Base-by-base conservation (phyloP, 2,113 vertebrate species). In the Eulemur rufifrons region DNA sequence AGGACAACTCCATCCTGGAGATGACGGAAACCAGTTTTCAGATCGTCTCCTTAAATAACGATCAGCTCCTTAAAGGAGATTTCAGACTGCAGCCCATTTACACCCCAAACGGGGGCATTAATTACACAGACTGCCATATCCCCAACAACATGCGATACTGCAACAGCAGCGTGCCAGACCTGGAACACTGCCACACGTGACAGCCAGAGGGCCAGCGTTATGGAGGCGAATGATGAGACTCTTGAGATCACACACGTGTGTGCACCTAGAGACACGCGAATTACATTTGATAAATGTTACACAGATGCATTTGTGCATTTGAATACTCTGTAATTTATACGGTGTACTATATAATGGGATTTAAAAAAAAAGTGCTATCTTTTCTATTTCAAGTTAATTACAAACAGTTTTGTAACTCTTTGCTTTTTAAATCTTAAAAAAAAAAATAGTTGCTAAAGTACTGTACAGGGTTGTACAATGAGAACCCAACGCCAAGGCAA, bases 1-100 rank as follows among this genome's bases (percentile, higher is more conserved):
- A 99, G 98, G 99, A 99, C 99, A 99, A 99, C 98, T 99, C 99
- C 98, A 99, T 99, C 98, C 98, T 99, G 98, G 99, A 99, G 99
- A 99, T 99, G 99, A 99, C 99, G 87, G 99, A 99, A 99, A 99
- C 99, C 97, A 99, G 99, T 98, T 99, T 99, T 98, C 99, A 99
- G 99, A 99, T 99, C 96, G 99, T 99, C 98, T 99, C 99, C 95
- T 99, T 99, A 99, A 99, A 99, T 99, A 99, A 99, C 91, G 99
- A 99, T 99, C 99, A 99, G 98, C 99, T 99, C 98, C 99, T 99
- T 98, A 99, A 99, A 98, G 99, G 99, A 98, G 99, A 99, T 99
- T 99, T 99, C 99, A 99, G 99, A 98, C 99, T 99, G 98, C 99
- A 99, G 98, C 99, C 99, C 98, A 99, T 99, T 98, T 99, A 99